Evolutionary conservation across 2,113 vertebrate species (phyloP), one percentile per base, ranked within the genome.

Genomic region (Microcebus jonahi): DNA sequence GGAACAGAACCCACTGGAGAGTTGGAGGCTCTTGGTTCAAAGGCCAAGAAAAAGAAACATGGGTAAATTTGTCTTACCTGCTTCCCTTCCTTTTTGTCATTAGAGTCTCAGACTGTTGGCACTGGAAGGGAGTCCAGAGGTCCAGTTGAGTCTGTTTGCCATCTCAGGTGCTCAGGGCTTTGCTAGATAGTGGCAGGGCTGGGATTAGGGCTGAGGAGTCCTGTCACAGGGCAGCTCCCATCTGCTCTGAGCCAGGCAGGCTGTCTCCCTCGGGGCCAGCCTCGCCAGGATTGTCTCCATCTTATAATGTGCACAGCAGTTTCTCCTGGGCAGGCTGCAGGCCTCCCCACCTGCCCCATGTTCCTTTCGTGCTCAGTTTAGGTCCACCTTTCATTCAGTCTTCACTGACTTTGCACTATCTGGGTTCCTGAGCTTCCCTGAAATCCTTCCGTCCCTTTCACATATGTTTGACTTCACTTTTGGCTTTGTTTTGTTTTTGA

Each of bases 401-500:
- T 80, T 55, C 12, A 15, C 23, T 83, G 8, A 68, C 65, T 80
- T 84, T 71, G 13, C 23, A 34, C 29, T 31, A 20, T 29, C 36
- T 42, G 36, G 48, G 34, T 84, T 77, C 29, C 15, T 39, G 42
- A 63, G 45, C 23, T 67, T 84, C 25, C 45, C 42, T 14, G 0
- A 42, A 39, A 50, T 84, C 23, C 21, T 84, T 85, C 21, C 8
- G 50, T 42, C 12, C 34, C 67, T 91, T 77, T 17, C 17, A 12
- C 18, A 45, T 68, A 21, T 76, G 42, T 94, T 88, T 90, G 42
- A 29, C 3, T 68, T 76, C 65, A 50, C 10, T 39, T 75, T 76
- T 59, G 55, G n/a, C 67, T 85, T 65, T 90, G 34, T 57, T 96
- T 90, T 82, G 39, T 45, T 91, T 91, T 94, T 34, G 17, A 34